These are phyloP conservation scores for Cheilosia variabilis DNA, from an alignment of 2,888 invertebrate genomes.

Conservation along the genomic window DNA sequence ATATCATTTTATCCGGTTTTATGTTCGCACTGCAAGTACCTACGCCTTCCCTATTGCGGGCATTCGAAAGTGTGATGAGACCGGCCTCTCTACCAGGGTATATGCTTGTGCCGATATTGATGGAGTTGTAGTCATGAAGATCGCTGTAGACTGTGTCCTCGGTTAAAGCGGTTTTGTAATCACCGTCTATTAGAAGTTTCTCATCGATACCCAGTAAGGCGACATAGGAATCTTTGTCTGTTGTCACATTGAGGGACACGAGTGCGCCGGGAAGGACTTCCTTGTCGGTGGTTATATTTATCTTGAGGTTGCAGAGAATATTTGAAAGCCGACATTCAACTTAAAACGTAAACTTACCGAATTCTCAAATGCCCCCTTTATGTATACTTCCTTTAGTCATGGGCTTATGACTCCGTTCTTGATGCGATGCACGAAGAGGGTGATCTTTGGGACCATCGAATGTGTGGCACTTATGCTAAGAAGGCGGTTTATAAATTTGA, in stretches of 20 bases:
- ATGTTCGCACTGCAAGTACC: slow-evolving; percentile 10
- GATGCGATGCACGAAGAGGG: slow-evolving; percentile 33
- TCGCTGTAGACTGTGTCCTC: slow-evolving; percentile 30
- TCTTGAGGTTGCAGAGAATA: slow-evolving; percentile 23
- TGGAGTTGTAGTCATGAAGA: slow-evolving; percentile 27
- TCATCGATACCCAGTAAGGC: slow-evolving; percentile 93
- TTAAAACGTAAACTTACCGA: slow-evolving; percentile 17
- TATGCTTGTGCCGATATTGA: slow-evolving; percentile 84
- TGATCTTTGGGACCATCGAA: slow-evolving; percentile 59
- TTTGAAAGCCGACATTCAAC: neutral
- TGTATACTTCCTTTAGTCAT: slow-evolving; percentile 20
- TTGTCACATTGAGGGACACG: slow-evolving; percentile 89
- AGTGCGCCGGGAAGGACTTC: slow-evolving; percentile 89
- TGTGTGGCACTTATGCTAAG: slow-evolving; percentile 18
- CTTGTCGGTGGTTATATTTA: slow-evolving; percentile 79
- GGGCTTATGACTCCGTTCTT: slow-evolving; percentile 4
- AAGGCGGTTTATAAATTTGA: neutral
- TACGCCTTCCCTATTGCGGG: slow-evolving; percentile 1
- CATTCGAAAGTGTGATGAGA: slow-evolving; percentile 81
- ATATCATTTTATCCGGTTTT: neutral
- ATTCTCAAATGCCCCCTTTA: slow-evolving; percentile 42
- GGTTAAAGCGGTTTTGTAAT: slow-evolving; percentile 85
- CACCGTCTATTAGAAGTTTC: slow-evolving; percentile 87
- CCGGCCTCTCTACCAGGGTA: slow-evolving; percentile 64
- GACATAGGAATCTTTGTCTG: slow-evolving; percentile 92